Evolutionary conservation across 2,888 invertebrate genomes (phyloP).

Genomic region (Pediacus dermestoides): DNA sequence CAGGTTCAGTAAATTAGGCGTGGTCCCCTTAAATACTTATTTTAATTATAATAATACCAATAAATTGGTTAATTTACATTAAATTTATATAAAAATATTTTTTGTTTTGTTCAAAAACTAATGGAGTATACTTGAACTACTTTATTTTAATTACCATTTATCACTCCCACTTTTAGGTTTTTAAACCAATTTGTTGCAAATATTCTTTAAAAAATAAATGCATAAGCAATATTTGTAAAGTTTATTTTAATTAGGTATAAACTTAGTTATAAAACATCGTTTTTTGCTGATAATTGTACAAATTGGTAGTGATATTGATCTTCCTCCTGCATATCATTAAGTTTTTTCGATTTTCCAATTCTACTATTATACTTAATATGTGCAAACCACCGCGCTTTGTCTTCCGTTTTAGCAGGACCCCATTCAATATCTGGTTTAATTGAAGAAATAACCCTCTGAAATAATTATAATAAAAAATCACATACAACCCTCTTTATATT

Average conservation of each 20-base stretch:
- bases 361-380: conserved; percentile 10
- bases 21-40: no score
- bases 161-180: no score
- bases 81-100: no score
- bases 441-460: conserved; percentile 41
- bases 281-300: conserved; percentile 36
- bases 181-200: neutral
- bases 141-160: no score
- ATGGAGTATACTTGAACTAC: no score
- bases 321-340: neutral
- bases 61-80: no score
- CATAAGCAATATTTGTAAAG: no score
- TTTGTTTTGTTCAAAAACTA: no score
- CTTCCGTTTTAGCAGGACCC: conserved; percentile 57
- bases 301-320: conserved; percentile 22
- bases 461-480: conserved; percentile 13
- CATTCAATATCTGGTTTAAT: conserved; percentile 51
- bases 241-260: no score
- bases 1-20: no score
- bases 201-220: conserved; percentile 1
- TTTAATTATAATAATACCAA: no score
- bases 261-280: neutral
- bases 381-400: conserved; percentile 38
- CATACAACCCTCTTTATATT: neutral
- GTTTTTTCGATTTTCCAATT: neutral